Evolutionary conservation across 2,113 vertebrate genomes (phyloP).

Genomic region (Notechis scutatus): DNA sequence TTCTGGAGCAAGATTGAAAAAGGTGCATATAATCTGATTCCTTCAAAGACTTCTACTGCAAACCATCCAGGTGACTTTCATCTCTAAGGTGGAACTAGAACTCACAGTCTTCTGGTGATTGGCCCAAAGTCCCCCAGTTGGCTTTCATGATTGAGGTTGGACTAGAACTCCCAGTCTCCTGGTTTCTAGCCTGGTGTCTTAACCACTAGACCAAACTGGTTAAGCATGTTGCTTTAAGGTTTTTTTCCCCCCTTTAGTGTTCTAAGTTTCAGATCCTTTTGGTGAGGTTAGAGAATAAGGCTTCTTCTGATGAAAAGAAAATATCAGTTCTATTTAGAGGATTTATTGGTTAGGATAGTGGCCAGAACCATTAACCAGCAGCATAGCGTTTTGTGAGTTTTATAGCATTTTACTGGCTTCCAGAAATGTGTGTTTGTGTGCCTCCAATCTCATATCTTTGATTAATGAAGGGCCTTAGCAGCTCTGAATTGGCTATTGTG

Average conservation of each 20-base stretch:
- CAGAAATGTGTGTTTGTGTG: neutral
- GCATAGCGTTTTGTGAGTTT: neutral
- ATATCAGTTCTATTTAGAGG: neutral
- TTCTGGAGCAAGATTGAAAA: no score
- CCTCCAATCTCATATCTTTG: neutral
- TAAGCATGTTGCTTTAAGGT: neutral
- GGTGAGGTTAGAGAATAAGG: neutral
- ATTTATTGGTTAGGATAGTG: neutral
- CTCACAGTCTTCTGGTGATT: no score
- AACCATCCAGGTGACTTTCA: no score
- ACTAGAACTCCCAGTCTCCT: no score
- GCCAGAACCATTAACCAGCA: neutral
- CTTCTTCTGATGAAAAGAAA: neutral
- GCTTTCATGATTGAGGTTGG: no score
- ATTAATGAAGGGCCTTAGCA: neutral
- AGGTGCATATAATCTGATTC: no score
- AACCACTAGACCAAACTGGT: neutral
- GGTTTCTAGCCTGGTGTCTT: no score
- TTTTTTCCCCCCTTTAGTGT: conserved; percentile 12
- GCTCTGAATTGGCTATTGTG: neutral
- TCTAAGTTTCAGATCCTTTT: neutral
- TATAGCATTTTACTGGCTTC: neutral
- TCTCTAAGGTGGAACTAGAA: no score
- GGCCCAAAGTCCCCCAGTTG: no score
- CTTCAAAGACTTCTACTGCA: no score